Conservation (phyloP, 2,797 vertebrate genomes). For the Lates japonicus region DNA sequence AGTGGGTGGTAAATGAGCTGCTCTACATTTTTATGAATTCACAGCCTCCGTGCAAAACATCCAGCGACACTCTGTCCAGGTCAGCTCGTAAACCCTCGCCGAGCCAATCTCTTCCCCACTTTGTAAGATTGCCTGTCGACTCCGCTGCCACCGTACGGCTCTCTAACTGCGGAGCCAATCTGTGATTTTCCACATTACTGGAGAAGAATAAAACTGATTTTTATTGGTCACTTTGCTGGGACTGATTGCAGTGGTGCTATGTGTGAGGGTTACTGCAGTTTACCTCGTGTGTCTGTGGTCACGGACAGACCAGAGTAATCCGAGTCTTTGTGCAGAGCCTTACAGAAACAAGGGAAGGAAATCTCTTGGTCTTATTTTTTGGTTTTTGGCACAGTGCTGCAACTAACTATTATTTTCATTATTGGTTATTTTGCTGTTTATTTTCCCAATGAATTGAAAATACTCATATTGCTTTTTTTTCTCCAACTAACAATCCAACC, state of each 20-base stretch:
- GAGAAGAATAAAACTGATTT: slow-evolving; percentile 54
- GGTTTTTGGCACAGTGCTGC: neutral
- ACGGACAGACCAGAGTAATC: neutral
- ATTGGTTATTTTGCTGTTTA: neutral
- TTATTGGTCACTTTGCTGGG: slow-evolving; percentile 44
- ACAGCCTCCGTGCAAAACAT: neutral
- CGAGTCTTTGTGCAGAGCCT: neutral
- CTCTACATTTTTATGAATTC: slow-evolving; percentile 67
- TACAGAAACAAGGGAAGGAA: neutral
- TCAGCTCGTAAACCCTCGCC: slow-evolving; percentile 46
- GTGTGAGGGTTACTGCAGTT: slow-evolving; percentile 19
- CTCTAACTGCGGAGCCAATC: slow-evolving; percentile 4
- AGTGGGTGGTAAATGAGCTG: slow-evolving; percentile 63
- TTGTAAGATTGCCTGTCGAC: slow-evolving; percentile 66
- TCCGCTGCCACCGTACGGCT: slow-evolving; percentile 11
- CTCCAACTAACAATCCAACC: neutral
- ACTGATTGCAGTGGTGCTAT: slow-evolving; percentile 25
- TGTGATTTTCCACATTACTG: slow-evolving; percentile 62
- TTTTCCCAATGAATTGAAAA: neutral
- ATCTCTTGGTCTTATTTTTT: neutral
- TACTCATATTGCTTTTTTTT: neutral
- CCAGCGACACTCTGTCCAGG: slow-evolving; percentile 25
- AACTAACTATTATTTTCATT: neutral
- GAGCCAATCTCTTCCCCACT: slow-evolving; percentile 55
- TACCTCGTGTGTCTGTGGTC: slow-evolving; percentile 1